phyloP scores from a whole-genome alignment of 2,888 invertebrate genomes.

The Drosophila koepferae region DNA sequence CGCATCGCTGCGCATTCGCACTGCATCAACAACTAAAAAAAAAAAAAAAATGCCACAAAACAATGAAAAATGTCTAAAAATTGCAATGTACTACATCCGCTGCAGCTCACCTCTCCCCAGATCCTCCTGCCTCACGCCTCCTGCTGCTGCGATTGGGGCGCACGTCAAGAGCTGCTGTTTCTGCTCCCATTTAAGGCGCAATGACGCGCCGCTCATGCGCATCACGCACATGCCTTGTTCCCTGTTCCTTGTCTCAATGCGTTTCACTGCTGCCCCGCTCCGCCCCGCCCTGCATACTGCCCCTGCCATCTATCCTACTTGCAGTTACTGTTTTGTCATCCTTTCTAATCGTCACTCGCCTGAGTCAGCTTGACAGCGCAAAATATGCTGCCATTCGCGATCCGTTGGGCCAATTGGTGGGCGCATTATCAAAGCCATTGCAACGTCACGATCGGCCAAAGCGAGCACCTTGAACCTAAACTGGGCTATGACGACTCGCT shows the following conservation, averaged over 20 bases:
- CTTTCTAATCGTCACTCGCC: conserved; percentile 64
- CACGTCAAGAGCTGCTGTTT: conserved; percentile 54
- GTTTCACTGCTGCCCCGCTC: background rate
- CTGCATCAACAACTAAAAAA: conserved; percentile 16
- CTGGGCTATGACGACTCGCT: conserved; percentile 21
- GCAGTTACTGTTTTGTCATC: conserved; percentile 53
- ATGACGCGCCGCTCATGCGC: conserved; percentile 78
- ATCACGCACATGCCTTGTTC: conserved; percentile 68
- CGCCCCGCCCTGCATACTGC: background rate
- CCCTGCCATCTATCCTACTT: background rate
- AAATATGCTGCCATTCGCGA: conserved; percentile 30
- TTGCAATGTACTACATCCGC: conserved; percentile 53
- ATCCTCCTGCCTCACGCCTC: background rate
- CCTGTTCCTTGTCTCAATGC: conserved; percentile 23
- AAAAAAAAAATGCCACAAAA: conserved; percentile 47
- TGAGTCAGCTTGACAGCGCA: conserved; percentile 43
- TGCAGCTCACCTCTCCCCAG: background rate
- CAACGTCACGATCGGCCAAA: conserved; percentile 46
- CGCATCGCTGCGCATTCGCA: conserved; percentile 73
- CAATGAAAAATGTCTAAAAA: conserved; percentile 75
- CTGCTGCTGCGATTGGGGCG: conserved; percentile 35
- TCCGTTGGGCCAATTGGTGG: conserved; percentile 59
- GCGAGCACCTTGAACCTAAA: conserved; percentile 43
- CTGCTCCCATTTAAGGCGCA: conserved; percentile 79
- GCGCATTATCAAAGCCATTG: conserved; percentile 67